Base-by-base conservation (phyloP, 2,888 invertebrate genomes). In the Dione vanillae region DNA sequence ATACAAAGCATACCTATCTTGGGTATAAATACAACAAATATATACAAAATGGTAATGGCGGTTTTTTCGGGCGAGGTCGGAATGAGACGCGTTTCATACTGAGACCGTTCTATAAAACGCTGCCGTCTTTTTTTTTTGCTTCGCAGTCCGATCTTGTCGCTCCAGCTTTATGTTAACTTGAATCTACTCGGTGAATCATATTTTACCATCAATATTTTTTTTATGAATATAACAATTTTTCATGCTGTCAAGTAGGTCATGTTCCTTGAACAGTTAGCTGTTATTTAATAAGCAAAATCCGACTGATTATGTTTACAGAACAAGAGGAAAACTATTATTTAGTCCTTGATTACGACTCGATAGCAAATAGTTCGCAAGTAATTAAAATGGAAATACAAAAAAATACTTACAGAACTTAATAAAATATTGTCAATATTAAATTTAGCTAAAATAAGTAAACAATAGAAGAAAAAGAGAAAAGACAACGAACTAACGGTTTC, bases 11-110 rank as follows among this genome's bases (percentile, higher is more conserved):
- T 68, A 84, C 79, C 78, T 76, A 78, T 75, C 74, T 70, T 74
- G 79, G 78, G 72, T 76, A 75, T 77, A 78, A 80, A 78, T 72
- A 75, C 67, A 72, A 43, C 45, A 37, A 43, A 19, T 67, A 67
- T 43, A 61, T 67, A 45, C 69, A 71, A 70, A 74, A 79, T 76
- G 76, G 74, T 77, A 78, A 76, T 74, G 73, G 72, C 74, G 80
- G 78, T 58, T 83, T 84, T 83, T 83, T 81, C 80, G n/a, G n/a
- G 77, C 78, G 78, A 77, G 80, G 78, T 75, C 79, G 78, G 78
- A 78, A 78, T 78, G 77, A 84, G 82, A 85, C 88, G 78, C 84
- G 83, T 85, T 87, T 88, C 86, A 88, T 87, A 89, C 86, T 86
- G 85, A 84, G 84, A 82, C 83, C 80, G 84, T 79, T n/a, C 83